Percentiles rank a stretch among this genome's conserved stretches.
These are phyloP conservation scores for Nomada ruficornis DNA, from an alignment of 2,888 invertebrate genomes.

Conservation along the genomic window DNA sequence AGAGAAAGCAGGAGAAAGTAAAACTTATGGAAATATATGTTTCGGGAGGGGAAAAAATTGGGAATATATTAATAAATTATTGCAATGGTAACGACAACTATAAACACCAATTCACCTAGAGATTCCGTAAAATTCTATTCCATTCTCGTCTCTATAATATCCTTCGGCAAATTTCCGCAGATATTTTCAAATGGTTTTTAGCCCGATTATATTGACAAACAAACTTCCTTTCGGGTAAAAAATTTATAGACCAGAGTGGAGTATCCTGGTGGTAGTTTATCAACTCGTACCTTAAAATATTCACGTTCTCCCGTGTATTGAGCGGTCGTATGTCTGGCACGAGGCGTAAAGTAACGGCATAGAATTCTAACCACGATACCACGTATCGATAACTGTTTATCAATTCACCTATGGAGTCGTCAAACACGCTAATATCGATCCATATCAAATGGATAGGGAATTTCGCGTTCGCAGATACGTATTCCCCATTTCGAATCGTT, in stretches of 20 bases:
- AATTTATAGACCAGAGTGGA: too few relatives aligned
- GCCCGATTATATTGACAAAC: too few relatives aligned
- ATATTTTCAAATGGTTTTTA: too few relatives aligned
- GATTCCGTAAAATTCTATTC: too few relatives aligned
- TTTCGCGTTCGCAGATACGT: not conserved
- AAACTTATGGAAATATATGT: not conserved
- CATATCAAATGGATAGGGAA: conserved; percentile 25
- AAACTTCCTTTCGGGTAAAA: not conserved
- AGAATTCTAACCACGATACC: conserved; percentile 39
- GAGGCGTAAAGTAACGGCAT: conserved; percentile 37
- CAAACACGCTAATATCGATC: conserved; percentile 23
- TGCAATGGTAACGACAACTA: not conserved
- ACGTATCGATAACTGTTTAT: conserved; percentile 40
- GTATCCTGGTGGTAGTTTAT: too few relatives aligned
- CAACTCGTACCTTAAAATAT: conserved; percentile 16
- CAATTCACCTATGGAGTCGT: conserved; percentile 16
- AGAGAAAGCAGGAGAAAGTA: too few relatives aligned
- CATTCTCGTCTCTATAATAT: too few relatives aligned
- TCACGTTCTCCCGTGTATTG: conserved; percentile 29
- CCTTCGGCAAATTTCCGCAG: too few relatives aligned
- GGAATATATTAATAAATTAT: not conserved
- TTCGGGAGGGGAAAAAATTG: not conserved
- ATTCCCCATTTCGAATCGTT: not conserved
- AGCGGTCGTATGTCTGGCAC: conserved; percentile 14
- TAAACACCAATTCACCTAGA: too few relatives aligned